Evolutionary conservation across 1,140 invertebrate genomes (phyloP).

Genomic region (Scaptomyza pallida): DNA sequence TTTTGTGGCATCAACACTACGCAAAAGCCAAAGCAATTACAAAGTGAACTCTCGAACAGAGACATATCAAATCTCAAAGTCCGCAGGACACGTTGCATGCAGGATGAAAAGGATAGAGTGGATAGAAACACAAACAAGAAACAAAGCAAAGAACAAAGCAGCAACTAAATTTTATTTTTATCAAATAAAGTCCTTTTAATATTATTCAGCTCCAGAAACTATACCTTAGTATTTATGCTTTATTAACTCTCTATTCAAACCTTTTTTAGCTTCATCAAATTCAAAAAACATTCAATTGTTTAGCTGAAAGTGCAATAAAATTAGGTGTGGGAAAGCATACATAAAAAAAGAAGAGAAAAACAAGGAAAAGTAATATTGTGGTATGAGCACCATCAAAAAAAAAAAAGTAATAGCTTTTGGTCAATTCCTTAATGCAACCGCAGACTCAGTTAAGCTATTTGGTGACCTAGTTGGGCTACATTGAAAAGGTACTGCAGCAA

Average conservation of each 20-base stretch:
- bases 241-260: no score
- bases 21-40: neutral
- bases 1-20: neutral
- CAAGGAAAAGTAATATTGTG: neutral
- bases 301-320: conserved; percentile 22
- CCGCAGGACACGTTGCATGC: neutral
- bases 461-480: conserved; percentile 6
- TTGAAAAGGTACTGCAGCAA: neutral
- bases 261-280: no score
- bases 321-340: conserved; percentile 2
- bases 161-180: no score
- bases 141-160: no score
- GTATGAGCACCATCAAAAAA: neutral
- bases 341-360: neutral
- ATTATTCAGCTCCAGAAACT: no score
- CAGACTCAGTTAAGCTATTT: neutral
- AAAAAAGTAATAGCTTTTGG: neutral
- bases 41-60: neutral
- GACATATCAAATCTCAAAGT: conserved; percentile 25
- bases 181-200: no score
- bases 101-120: no score
- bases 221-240: no score
- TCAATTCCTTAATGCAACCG: conserved; percentile 2
- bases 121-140: no score
- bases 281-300: neutral